Conservation (phyloP, 2,113 vertebrate genomes). For the Hippolais icterina region DNA sequence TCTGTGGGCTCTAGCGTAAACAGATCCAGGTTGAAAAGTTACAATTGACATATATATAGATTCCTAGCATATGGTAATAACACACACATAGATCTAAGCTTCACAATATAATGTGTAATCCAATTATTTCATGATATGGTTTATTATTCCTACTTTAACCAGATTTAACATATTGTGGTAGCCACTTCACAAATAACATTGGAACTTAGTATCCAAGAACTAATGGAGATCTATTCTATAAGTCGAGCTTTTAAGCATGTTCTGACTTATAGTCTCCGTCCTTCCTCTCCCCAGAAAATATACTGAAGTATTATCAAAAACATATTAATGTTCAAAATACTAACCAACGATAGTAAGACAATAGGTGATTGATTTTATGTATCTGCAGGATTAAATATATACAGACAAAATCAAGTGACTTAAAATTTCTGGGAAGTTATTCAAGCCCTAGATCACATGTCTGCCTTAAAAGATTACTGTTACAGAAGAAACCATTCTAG, state of each 20-base stretch:
- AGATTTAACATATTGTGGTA: background rate
- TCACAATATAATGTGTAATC: background rate
- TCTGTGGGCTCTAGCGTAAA: accelerated
- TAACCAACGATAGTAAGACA: background rate
- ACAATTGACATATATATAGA: background rate
- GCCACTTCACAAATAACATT: background rate
- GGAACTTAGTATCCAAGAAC: background rate
- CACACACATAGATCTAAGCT: background rate
- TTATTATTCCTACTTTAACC: background rate
- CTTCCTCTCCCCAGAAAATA: background rate
- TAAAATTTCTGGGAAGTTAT: background rate
- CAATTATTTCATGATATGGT: background rate
- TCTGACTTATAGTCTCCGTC: background rate
- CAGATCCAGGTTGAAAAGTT: background rate
- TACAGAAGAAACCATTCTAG: background rate
- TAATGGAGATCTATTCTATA: background rate
- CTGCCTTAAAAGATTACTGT: background rate
- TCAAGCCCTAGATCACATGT: background rate
- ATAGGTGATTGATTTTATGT: background rate
- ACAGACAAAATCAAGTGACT: background rate
- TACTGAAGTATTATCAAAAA: background rate
- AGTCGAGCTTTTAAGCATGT: background rate
- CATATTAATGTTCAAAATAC: background rate
- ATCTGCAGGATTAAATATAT: background rate
- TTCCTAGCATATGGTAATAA: background rate